Conservation (phyloP, 2,113 vertebrate species). For the Ictalurus punctatus region DNA sequence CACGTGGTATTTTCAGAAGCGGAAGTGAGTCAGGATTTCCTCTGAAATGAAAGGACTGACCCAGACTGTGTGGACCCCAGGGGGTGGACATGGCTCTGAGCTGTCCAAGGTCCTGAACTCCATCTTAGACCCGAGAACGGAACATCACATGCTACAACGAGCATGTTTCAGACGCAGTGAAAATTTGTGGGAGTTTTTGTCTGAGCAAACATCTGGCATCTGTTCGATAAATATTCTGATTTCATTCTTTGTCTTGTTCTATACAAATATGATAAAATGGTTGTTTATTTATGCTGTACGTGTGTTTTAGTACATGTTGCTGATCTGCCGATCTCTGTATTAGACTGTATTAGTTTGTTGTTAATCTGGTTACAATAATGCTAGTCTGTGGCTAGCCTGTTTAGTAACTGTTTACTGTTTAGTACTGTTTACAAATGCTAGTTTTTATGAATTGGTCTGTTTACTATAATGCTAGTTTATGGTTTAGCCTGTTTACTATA, state of each 20-base stretch:
- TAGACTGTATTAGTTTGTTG: background rate
- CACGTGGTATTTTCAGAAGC: background rate
- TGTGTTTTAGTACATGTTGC: background rate
- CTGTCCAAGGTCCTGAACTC: slow-evolving; percentile 58
- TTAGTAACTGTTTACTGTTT: too few species aligned
- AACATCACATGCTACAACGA: background rate
- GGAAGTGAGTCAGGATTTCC: slow-evolving; percentile 22
- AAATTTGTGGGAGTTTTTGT: background rate
- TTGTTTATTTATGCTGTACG: background rate
- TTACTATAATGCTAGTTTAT: too few species aligned
- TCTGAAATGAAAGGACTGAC: background rate
- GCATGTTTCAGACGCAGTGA: background rate
- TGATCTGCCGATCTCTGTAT: background rate
- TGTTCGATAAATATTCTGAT: background rate
- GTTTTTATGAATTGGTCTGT: too few species aligned
- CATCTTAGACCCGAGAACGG: background rate
- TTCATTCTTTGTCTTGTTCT: background rate
- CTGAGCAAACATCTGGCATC: background rate
- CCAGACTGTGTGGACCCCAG: background rate
- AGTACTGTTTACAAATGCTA: too few species aligned
- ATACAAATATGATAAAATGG: background rate
- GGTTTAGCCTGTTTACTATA: background rate
- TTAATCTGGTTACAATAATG: background rate
- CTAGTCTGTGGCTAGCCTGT: too few species aligned
- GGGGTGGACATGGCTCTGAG: slow-evolving; percentile 29